A percentile compares a stretch with the other conserved stretches of the same genome.
phyloP scores from a whole-genome alignment of 2,113 vertebrate species.

The Oryzias melastigma region DNA sequence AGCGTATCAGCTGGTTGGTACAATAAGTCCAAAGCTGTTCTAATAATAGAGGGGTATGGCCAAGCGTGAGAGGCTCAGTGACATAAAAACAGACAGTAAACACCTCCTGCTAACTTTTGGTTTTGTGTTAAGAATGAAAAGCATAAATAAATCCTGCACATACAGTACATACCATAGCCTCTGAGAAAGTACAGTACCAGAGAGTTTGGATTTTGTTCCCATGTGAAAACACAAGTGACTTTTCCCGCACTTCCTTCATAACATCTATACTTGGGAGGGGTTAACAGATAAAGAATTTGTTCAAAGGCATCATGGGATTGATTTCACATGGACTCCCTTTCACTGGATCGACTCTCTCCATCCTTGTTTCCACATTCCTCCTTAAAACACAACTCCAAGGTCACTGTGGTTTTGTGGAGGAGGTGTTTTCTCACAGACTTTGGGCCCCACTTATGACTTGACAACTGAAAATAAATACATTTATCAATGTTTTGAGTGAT shows the following conservation, averaged over 20 bases:
- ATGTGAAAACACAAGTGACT: constrained; percentile 34
- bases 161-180: constrained; percentile 19
- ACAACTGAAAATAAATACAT: constrained; percentile 9
- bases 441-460: constrained; percentile 1
- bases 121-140: constrained; percentile 11
- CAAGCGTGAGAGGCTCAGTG: constrained; percentile 2
- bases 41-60: constrained; percentile 4
- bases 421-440: constrained; percentile 40
- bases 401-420: constrained; percentile 38
- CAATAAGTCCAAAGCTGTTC: constrained; percentile 7
- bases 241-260: constrained; percentile 16
- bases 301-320: constrained; percentile 22
- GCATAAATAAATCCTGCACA: constrained; percentile 13
- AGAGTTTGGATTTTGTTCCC: constrained; percentile 24
- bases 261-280: constrained; percentile 1
- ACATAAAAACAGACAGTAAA: not conserved
- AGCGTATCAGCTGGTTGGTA: constrained; percentile 10
- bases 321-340: constrained; percentile 40
- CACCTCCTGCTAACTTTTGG: not conserved
- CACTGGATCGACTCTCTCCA: constrained; percentile 14
- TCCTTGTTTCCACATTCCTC: constrained; percentile 37
- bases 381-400: constrained; percentile 45
- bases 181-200: constrained; percentile 7
- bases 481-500: constrained; percentile 8
- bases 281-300: constrained; percentile 20